Percentiles rank a stretch among this genome's conserved stretches.
Conservation (phyloP, 2,113 vertebrate species). For the Atractosteus spatula region DNA sequence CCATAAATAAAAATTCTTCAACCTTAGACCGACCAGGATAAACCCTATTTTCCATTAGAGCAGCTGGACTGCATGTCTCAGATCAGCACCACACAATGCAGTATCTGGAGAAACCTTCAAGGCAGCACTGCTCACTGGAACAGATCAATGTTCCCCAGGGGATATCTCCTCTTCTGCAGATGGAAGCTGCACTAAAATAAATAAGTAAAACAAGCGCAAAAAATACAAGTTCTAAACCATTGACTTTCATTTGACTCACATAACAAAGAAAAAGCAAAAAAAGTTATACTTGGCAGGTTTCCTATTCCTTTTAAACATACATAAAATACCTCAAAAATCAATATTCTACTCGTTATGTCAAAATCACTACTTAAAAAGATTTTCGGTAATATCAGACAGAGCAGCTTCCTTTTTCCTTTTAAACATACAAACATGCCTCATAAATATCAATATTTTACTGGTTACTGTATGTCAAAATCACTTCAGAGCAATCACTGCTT, state of each 20-base stretch:
- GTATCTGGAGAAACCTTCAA: slow-evolving; percentile 23
- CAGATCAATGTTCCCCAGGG: slow-evolving; percentile 35
- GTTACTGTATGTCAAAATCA: neutral
- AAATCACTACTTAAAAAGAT: neutral
- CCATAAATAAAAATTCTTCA: no score
- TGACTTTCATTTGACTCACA: slow-evolving; percentile 51
- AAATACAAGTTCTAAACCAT: slow-evolving; percentile 55
- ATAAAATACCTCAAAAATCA: neutral
- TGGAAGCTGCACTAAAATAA: slow-evolving; percentile 33
- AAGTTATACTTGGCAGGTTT: neutral
- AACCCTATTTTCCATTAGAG: no score
- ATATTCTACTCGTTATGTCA: neutral
- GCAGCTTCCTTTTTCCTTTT: neutral
- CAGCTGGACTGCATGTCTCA: no score
- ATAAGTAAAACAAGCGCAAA: slow-evolving; percentile 42
- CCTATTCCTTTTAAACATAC: neutral
- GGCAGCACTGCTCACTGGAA: slow-evolving; percentile 37
- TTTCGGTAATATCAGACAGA: neutral
- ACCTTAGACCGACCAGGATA: no score
- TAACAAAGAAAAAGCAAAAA: neutral
- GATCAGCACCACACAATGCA: neutral
- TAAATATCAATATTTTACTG: neutral
- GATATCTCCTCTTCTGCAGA: slow-evolving; percentile 23
- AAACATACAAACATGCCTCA: neutral
- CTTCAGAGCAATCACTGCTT: neutral